Evolutionary conservation across 2,797 vertebrate species (phyloP).

Genomic region (Nannoperca australis): DNA sequence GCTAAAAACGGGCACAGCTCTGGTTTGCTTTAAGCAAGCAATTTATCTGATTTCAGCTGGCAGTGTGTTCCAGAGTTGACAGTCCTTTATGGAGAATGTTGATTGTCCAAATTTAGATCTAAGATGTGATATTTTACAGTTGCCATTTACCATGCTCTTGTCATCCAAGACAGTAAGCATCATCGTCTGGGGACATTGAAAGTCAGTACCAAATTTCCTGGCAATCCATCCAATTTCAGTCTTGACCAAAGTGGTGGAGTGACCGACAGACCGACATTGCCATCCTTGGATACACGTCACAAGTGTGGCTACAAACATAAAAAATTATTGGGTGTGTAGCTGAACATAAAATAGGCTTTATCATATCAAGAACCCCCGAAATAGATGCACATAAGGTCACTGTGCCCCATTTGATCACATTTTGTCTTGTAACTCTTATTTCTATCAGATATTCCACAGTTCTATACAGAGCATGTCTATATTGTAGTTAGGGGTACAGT

Average conservation of each 20-base stretch:
- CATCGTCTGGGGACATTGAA: background rate
- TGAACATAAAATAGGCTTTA: slow-evolving; percentile 1
- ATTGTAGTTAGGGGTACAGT: background rate
- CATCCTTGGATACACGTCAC: background rate
- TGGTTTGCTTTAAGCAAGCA: background rate
- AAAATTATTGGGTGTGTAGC: background rate
- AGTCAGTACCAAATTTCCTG: background rate
- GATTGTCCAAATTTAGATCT: slow-evolving; percentile 5
- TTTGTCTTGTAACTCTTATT: background rate
- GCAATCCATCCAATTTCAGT: background rate
- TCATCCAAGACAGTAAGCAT: background rate
- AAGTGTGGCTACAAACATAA: too few species aligned
- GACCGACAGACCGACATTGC: background rate
- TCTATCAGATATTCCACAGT: background rate
- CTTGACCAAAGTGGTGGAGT: background rate
- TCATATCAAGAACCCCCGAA: slow-evolving; percentile 18
- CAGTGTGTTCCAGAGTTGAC: background rate
- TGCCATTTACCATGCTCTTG: background rate
- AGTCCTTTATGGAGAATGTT: background rate
- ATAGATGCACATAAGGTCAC: slow-evolving; percentile 13
- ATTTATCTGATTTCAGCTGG: background rate
- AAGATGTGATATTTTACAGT: background rate
- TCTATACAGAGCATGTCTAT: background rate
- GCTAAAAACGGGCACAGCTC: background rate
- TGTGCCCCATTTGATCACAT: slow-evolving; percentile 3